These are phyloP conservation scores for Axea sp. DNA, from an alignment of 2,888 invertebrate genomes.

Conservation along the genomic window DNA sequence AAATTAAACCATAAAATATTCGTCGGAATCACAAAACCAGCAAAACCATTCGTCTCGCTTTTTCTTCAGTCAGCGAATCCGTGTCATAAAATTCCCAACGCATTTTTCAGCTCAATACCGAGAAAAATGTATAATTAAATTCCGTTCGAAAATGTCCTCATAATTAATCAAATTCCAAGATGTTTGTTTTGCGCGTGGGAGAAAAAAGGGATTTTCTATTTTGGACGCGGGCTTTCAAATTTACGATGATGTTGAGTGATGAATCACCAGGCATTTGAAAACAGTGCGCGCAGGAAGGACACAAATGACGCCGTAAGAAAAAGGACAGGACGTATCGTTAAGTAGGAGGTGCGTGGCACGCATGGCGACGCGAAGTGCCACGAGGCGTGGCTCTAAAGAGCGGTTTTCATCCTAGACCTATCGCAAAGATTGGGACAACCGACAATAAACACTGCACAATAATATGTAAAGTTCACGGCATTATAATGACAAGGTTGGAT, in stretches of 20 bases:
- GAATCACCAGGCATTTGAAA: conserved; percentile 31
- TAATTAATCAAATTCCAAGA: conserved; percentile 6
- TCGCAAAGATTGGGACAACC: conserved; percentile 24
- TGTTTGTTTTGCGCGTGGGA: neutral
- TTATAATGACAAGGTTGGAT: conserved; percentile 36
- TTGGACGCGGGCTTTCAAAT: conserved; percentile 19
- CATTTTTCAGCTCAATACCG: too few relatives aligned
- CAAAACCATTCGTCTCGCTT: too few relatives aligned
- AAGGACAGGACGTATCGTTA: conserved; percentile 69
- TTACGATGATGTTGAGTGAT: conserved; percentile 45
- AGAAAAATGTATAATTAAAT: too few relatives aligned
- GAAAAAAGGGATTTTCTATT: conserved; percentile 31
- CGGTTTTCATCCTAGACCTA: conserved; percentile 57
- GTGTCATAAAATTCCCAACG: too few relatives aligned
- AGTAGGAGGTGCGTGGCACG: conserved; percentile 77
- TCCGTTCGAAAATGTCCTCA: neutral
- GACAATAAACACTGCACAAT: conserved; percentile 45
- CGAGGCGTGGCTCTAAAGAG: conserved; percentile 74
- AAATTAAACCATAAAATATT: too few relatives aligned
- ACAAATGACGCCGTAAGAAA: conserved; percentile 65
- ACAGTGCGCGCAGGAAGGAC: conserved; percentile 20
- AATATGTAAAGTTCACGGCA: conserved; percentile 45
- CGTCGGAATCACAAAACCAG: too few relatives aligned
- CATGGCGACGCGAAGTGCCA: conserved; percentile 75
- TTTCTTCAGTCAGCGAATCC: too few relatives aligned